phyloP scores from a whole-genome alignment of 2,888 invertebrate genomes.

The Hetaerina titia region DNA sequence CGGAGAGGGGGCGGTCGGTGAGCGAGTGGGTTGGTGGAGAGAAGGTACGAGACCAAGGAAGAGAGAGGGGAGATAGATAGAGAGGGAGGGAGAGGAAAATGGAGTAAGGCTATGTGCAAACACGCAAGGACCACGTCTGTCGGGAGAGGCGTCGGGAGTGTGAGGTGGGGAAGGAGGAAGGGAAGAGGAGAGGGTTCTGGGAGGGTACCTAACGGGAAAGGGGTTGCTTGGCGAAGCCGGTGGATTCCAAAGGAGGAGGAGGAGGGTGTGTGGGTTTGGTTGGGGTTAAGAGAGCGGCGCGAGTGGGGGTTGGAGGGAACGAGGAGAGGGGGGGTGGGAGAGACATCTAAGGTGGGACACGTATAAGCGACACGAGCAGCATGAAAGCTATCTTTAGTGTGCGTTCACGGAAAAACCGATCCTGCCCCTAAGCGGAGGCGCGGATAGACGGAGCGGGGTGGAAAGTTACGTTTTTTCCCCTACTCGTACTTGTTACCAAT shows the following conservation, averaged over 20 bases:
- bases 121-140: conserved; percentile 39
- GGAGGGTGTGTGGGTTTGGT: too few species aligned
- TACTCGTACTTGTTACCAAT: too few species aligned
- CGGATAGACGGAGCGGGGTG: too few species aligned
- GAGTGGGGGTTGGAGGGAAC: too few species aligned
- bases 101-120: neutral
- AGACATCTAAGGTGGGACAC: conserved; percentile 33
- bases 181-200: neutral
- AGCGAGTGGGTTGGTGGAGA: too few species aligned
- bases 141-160: neutral
- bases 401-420: neutral
- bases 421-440: neutral
- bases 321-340: neutral
- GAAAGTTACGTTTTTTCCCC: too few species aligned
- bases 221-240: neutral
- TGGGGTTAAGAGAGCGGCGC: too few species aligned
- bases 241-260: neutral
- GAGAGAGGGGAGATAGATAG: neutral
- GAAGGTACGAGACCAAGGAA: too few species aligned
- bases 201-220: neutral
- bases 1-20: too few species aligned
- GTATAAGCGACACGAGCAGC: conserved; percentile 52
- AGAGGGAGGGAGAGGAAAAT: neutral
- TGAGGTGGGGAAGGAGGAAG: too few species aligned
- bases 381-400: conserved; percentile 25